Evolutionary conservation across 2,113 vertebrate genomes (phyloP).

Genomic region (Gadus macrocephalus): DNA sequence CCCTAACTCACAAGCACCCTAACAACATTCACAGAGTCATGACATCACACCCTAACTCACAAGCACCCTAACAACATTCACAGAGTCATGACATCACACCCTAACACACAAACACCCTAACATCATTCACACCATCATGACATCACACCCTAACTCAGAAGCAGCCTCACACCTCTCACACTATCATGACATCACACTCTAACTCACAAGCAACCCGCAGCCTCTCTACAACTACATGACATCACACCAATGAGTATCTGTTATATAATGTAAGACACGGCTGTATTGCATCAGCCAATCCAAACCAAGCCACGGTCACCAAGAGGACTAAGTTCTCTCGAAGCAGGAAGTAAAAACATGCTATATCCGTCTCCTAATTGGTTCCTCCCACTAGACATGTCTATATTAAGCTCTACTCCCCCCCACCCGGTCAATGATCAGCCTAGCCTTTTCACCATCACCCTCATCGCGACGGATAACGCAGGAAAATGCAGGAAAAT

Average conservation of each 20-base stretch:
- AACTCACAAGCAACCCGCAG: neutral
- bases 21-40: neutral
- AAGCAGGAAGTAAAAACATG: conserved; percentile 9
- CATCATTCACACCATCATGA: neutral
- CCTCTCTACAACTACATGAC: neutral
- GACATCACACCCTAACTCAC: neutral
- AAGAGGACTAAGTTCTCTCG: neutral
- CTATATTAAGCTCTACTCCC: too few relatives aligned
- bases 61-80: neutral
- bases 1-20: neutral
- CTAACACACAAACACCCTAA: neutral
- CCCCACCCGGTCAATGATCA: too few relatives aligned
- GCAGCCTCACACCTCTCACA: conserved; percentile 34
- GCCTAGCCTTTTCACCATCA: too few relatives aligned
- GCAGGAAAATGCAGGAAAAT: too few relatives aligned
- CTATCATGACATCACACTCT: conserved; percentile 19
- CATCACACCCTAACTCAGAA: conserved; percentile 54
- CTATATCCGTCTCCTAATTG: conserved; percentile 1
- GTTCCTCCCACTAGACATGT: too few relatives aligned
- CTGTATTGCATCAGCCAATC: neutral
- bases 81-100: neutral
- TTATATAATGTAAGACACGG: conserved; percentile 29
- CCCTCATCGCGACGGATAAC: too few relatives aligned
- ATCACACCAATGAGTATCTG: conserved; percentile 35
- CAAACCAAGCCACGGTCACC: too few relatives aligned